Evolutionary conservation across 2,888 invertebrate genomes (phyloP).

Genomic region (Trisateles emortualis): DNA sequence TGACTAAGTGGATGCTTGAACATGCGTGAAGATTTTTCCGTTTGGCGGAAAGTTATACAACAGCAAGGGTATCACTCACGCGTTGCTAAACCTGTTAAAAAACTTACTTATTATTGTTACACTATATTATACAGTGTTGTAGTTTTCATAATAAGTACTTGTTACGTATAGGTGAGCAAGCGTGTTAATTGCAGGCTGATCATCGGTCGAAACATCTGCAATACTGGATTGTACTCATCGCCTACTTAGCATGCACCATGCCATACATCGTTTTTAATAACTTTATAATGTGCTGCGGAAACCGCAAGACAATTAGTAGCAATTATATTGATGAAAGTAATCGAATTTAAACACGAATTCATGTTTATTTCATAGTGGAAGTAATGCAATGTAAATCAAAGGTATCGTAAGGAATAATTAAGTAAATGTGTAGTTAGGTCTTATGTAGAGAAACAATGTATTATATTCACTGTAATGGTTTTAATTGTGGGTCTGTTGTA

Average conservation of each 20-base stretch:
- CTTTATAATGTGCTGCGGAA: constrained; percentile 52
- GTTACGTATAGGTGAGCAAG: constrained; percentile 64
- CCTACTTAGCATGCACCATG: constrained; percentile 54
- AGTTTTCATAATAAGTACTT: constrained; percentile 55
- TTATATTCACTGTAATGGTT: neutral
- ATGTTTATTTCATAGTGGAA: constrained; percentile 12
- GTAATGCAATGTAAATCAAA: constrained; percentile 27
- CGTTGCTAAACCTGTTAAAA: no score
- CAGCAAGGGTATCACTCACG: no score
- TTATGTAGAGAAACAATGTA: neutral
- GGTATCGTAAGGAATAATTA: constrained; percentile 6
- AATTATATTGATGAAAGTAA: constrained; percentile 53
- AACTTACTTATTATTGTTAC: constrained; percentile 1
- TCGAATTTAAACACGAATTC: constrained; percentile 45
- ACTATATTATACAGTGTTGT: constrained; percentile 39
- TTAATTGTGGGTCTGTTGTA: no score
- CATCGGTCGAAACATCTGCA: constrained; percentile 57
- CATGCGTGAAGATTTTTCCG: no score
- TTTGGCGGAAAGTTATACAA: no score
- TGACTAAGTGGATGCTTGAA: no score
- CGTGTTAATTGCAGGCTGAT: constrained; percentile 68
- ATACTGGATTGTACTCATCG: constrained; percentile 56
- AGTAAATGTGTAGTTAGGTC: neutral
- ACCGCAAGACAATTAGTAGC: constrained; percentile 54
- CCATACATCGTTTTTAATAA: constrained; percentile 52